A percentile compares a stretch with the other conserved stretches of the same genome.
Evolutionary conservation across 2,888 invertebrate species (phyloP).

Genomic region (Bombyx huttoni): DNA sequence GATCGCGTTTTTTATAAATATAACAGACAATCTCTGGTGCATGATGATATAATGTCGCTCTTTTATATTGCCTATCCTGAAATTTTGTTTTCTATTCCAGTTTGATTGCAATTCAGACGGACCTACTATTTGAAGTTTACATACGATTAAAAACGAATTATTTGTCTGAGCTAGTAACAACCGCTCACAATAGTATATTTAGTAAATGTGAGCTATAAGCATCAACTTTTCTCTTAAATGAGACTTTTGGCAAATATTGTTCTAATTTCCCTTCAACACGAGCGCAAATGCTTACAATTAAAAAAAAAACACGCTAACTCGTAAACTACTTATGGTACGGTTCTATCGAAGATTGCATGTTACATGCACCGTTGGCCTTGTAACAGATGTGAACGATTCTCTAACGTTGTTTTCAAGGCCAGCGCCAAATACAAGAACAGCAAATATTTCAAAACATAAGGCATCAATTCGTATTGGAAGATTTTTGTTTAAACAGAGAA

Average conservation of each 20-base stretch:
- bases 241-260: no score
- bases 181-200: no score
- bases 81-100: not conserved
- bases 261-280: no score
- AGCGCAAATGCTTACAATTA: no score
- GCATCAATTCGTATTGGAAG: not conserved
- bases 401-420: constrained; percentile 14
- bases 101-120: no score
- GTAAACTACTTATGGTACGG: constrained; percentile 1
- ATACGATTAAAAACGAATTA: no score
- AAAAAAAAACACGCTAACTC: not conserved
- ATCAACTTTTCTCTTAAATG: no score
- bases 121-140: not conserved
- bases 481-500: not conserved
- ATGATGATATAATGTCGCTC: constrained; percentile 3
- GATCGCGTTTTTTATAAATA: constrained; percentile 19
- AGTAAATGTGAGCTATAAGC: no score
- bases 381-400: constrained; percentile 27
- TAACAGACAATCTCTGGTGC: constrained; percentile 8
- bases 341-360: constrained; percentile 1
- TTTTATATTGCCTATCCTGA: not conserved
- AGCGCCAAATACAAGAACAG: not conserved
- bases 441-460: not conserved
- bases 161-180: no score
- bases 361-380: constrained; percentile 18